A percentile compares a stretch with the other conserved stretches of the same genome.
phyloP scores from a whole-genome alignment of 2,888 invertebrate species.

The Sarcophaga caerulescens region DNA sequence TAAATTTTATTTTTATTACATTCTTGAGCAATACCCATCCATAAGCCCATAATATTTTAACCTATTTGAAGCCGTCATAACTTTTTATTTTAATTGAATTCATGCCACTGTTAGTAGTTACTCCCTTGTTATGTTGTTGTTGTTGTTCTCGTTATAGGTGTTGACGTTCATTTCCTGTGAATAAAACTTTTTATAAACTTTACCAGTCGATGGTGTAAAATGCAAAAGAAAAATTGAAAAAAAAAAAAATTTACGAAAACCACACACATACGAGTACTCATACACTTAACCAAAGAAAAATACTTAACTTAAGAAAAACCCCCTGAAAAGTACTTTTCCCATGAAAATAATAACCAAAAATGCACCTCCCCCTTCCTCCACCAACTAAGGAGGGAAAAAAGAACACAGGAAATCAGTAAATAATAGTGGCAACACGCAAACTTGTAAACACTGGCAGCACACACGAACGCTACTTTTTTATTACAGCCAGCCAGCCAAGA shows the following conservation, averaged over 20 bases:
- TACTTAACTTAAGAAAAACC: conserved; percentile 1
- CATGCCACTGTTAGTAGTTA: neutral
- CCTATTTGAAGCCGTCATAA: conserved; percentile 20
- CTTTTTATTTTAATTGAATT: conserved; percentile 55
- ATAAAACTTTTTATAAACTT: neutral
- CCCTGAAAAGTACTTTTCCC: neutral
- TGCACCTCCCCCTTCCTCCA: neutral
- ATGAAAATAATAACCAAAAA: neutral
- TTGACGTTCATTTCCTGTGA: conserved; percentile 52
- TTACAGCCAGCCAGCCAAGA: neutral
- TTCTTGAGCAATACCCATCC: conserved; percentile 19
- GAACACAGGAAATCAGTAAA: conserved; percentile 47
- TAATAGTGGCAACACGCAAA: conserved; percentile 47
- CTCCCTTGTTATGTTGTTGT: too few relatives aligned
- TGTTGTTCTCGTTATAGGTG: conserved; percentile 26
- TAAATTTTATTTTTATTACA: conserved; percentile 31
- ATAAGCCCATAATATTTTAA: neutral
- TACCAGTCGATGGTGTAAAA: neutral
- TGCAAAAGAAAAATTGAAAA: conserved; percentile 21
- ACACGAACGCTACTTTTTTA: neutral
- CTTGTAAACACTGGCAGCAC: conserved; percentile 22
- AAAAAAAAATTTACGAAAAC: neutral
- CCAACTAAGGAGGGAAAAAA: too few relatives aligned
- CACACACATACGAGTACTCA: conserved; percentile 6
- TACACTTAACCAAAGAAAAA: conserved; percentile 8